phyloP scores from a whole-genome alignment of 2,888 invertebrate species.

The Lottia scabra region DNA sequence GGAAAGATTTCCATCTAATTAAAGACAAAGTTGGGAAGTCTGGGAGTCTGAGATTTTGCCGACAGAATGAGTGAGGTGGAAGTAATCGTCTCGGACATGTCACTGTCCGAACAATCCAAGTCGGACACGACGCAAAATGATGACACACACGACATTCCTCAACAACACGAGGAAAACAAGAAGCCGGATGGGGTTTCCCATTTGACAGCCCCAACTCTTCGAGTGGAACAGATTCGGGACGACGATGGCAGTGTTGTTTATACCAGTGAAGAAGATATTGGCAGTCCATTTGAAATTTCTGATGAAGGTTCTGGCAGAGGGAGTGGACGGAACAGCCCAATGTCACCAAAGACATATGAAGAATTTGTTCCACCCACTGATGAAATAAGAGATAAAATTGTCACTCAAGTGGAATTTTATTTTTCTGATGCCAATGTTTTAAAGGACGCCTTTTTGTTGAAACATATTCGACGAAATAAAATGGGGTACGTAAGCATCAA shows the following conservation, averaged over 20 bases:
- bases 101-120: background rate
- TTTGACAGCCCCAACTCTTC: slow-evolving; percentile 47
- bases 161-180: slow-evolving; percentile 33
- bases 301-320: slow-evolving; percentile 44
- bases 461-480: slow-evolving; percentile 94
- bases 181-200: slow-evolving; percentile 30
- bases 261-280: slow-evolving; percentile 55
- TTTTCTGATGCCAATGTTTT: slow-evolving; percentile 95
- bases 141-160: slow-evolving; percentile 16
- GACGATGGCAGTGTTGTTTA: slow-evolving; percentile 50
- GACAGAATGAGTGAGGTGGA: background rate
- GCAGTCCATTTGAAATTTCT: slow-evolving; percentile 27
- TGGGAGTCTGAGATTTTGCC: too few relatives aligned
- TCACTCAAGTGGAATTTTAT: slow-evolving; percentile 85
- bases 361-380: slow-evolving; percentile 61
- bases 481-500: slow-evolving; percentile 96
- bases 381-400: slow-evolving; percentile 59
- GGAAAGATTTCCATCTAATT: too few relatives aligned
- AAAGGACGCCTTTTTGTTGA: slow-evolving; percentile 93
- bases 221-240: slow-evolving; percentile 58
- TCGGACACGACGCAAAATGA: background rate
- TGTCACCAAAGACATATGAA: slow-evolving; percentile 28
- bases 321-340: slow-evolving; percentile 30
- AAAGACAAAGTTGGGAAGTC: too few relatives aligned
- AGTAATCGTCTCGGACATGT: background rate